These are phyloP conservation scores for Polydrusus tereticollis DNA, from an alignment of 2,888 invertebrate genomes.

Conservation along the genomic window DNA sequence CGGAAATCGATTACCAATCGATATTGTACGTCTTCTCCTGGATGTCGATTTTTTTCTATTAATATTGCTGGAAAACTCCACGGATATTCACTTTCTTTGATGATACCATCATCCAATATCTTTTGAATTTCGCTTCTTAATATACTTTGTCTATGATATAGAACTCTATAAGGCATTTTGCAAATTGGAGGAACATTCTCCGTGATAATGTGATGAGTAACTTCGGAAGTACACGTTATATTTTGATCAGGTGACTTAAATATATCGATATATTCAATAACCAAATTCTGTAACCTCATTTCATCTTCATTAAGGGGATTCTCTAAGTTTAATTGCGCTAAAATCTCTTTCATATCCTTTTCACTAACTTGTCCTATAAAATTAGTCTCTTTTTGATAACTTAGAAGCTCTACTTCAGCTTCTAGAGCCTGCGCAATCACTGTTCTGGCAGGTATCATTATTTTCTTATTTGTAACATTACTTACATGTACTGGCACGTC, in stretches of 20 bases:
- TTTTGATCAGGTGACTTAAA: no score
- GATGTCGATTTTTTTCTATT: conserved; percentile 54
- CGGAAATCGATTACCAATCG: conserved; percentile 50
- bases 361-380: neutral
- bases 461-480: neutral
- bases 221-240: no score
- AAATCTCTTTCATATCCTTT: neutral
- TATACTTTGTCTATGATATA: no score
- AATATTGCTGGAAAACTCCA: conserved; percentile 60
- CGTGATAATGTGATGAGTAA: no score
- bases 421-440: neutral
- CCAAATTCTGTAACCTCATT: neutral
- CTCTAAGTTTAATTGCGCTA: neutral
- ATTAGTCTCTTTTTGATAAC: neutral
- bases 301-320: neutral
- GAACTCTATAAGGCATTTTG: no score
- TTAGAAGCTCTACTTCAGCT: neutral
- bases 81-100: conserved; percentile 53
- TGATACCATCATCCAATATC: no score
- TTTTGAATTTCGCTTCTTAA: no score
- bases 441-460: neutral
- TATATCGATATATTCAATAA: no score
- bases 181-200: no score
- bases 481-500: no score
- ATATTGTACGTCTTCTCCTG: conserved; percentile 41